phyloP scores from a whole-genome alignment of 2,113 vertebrate genomes.

The Tragelaphus imberbis region DNA sequence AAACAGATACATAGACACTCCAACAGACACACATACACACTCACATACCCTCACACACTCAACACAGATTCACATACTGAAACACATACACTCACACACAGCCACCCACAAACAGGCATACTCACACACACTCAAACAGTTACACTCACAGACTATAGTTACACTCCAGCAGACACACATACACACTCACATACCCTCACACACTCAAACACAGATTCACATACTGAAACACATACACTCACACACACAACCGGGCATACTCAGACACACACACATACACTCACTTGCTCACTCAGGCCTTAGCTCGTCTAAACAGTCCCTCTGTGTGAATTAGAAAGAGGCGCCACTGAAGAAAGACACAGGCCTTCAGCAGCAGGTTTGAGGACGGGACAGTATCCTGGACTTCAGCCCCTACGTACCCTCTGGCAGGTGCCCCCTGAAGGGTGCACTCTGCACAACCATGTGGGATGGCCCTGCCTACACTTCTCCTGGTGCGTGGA shows the following conservation, averaged over 20 bases:
- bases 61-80: not conserved
- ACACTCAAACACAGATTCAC: not conserved
- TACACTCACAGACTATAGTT: no score
- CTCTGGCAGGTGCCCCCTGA: accelerated
- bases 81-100: not conserved
- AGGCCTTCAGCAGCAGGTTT: not conserved
- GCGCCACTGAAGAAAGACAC: accelerated
- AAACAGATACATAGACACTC: not conserved
- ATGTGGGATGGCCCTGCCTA: accelerated
- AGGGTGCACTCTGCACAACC: not conserved
- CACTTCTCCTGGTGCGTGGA: accelerated
- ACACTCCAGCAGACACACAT: not conserved
- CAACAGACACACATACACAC: not conserved
- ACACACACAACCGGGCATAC: not conserved
- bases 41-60: not conserved
- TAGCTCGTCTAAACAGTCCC: not conserved
- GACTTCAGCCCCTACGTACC: not conserved
- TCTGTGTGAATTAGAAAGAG: not conserved
- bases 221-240: not conserved
- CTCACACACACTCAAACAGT: not conserved
- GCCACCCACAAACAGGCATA: not conserved
- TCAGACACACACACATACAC: not conserved
- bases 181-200: not conserved
- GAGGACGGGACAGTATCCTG: accelerated
- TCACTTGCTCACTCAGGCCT: accelerated